phyloP scores from a whole-genome alignment of 2,888 invertebrate genomes.

The Synanthedon tipuliformis region DNA sequence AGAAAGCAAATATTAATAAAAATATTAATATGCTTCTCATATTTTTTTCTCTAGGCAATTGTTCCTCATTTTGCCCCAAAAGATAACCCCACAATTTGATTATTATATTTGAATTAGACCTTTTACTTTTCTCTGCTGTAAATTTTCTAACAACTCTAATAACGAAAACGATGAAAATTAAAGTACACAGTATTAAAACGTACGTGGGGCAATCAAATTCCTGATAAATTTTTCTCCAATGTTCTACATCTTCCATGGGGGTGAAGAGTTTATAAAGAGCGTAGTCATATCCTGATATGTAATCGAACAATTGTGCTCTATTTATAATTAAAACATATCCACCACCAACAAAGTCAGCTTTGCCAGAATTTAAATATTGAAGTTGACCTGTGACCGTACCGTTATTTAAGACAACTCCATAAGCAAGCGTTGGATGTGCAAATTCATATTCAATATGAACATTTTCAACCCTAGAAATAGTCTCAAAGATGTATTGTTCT shows the following conservation, averaged over 20 bases:
- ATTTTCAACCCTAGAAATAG: constrained; percentile 21
- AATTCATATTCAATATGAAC: constrained; percentile 19
- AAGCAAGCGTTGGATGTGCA: neutral
- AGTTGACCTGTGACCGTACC: constrained; percentile 31
- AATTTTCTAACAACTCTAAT: constrained; percentile 9
- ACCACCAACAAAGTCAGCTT: constrained; percentile 30
- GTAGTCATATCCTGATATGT: constrained; percentile 32
- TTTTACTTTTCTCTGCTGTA: constrained; percentile 9
- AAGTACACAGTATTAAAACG: constrained; percentile 25
- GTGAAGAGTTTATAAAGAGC: constrained; percentile 24
- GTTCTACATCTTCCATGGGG: constrained; percentile 18
- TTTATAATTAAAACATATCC: constrained; percentile 31
- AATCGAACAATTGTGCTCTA: constrained; percentile 33
- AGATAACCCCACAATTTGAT: constrained; percentile 34
- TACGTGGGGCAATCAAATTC: constrained; percentile 30
- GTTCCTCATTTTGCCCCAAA: constrained; percentile 23
- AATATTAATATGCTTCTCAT: constrained; percentile 24
- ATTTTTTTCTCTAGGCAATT: constrained; percentile 18
- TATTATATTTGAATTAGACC: constrained; percentile 14
- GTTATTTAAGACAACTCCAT: constrained; percentile 31
- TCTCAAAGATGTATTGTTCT: constrained; percentile 35
- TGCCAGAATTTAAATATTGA: constrained; percentile 18
- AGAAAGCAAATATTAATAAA: constrained; percentile 47
- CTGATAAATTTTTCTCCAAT: constrained; percentile 33
- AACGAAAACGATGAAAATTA: constrained; percentile 14